phyloP scores from a whole-genome alignment of 2,797 vertebrate species.

The Alouatta caraya region DNA sequence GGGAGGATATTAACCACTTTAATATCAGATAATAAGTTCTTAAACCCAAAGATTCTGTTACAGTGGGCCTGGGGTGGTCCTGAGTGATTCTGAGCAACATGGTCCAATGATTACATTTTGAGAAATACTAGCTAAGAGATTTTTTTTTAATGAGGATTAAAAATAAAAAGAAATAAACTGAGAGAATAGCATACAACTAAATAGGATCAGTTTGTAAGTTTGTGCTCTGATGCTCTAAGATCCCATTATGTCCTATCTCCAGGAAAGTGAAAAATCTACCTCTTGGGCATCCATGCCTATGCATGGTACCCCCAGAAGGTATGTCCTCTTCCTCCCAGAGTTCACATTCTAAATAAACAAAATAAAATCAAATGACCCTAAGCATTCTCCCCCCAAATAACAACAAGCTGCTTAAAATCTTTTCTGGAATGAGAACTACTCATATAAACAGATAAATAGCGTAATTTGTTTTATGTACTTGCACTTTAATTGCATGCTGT shows the following conservation, averaged over 20 bases:
- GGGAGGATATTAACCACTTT: neutral
- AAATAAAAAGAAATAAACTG: neutral
- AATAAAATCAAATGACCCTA: neutral
- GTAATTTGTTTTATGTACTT: conserved; percentile 11
- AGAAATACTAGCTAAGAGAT: neutral
- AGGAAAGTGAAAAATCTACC: neutral
- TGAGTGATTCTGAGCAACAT: neutral
- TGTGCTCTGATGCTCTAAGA: neutral
- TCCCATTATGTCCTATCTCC: neutral
- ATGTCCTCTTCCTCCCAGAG: neutral
- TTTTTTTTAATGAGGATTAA: neutral
- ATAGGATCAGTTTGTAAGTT: neutral
- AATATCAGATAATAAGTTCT: neutral
- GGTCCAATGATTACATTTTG: neutral
- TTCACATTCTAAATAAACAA: neutral
- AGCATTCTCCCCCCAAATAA: neutral
- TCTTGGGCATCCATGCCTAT: neutral
- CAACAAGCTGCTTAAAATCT: neutral
- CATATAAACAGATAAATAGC: neutral
- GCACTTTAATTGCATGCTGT: conserved; percentile 4
- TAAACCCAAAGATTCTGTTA: neutral
- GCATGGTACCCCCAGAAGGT: neutral
- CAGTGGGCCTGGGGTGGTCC: neutral
- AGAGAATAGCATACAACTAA: neutral
- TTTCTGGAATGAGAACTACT: neutral